phyloP scores from a whole-genome alignment of 2,113 vertebrate genomes.

The Pionites leucogaster region DNA sequence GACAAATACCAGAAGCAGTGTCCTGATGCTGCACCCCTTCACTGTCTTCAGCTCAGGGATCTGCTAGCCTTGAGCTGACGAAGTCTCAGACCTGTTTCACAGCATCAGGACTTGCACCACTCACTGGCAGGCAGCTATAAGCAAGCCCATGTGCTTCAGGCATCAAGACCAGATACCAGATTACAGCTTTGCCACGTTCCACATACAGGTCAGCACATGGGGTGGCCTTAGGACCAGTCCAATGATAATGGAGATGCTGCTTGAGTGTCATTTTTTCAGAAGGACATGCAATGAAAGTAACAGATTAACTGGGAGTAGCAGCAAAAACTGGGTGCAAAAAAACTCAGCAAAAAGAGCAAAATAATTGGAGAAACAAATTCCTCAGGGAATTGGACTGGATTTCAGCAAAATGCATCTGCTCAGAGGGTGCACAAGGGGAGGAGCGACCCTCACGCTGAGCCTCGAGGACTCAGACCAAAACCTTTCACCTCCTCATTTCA shows the following conservation, averaged over 20 bases:
- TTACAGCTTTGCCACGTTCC: not conserved
- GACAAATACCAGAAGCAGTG: not conserved
- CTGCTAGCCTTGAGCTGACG: fast-evolving
- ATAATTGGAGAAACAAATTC: not conserved
- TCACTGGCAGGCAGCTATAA: not conserved
- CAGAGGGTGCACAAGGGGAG: fast-evolving
- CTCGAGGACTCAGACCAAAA: not conserved
- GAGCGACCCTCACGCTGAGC: not conserved
- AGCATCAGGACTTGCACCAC: fast-evolving
- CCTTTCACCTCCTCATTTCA: not conserved
- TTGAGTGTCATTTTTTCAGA: not conserved
- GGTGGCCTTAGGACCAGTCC: not conserved
- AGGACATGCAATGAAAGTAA: fast-evolving
- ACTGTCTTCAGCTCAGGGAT: not conserved
- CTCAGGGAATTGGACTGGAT: not conserved
- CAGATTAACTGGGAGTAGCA: not conserved
- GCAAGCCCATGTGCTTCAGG: not conserved
- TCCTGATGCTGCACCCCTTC: not conserved
- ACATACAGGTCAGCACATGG: not conserved
- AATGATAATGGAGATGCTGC: fast-evolving
- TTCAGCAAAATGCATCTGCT: not conserved
- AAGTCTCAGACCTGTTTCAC: not conserved
- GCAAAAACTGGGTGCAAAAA: not conserved
- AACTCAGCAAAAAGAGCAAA: not conserved
- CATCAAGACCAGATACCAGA: fast-evolving